These are phyloP conservation scores for Apodemia zela DNA, from an alignment of 2,888 invertebrate species.

Conservation along the genomic window DNA sequence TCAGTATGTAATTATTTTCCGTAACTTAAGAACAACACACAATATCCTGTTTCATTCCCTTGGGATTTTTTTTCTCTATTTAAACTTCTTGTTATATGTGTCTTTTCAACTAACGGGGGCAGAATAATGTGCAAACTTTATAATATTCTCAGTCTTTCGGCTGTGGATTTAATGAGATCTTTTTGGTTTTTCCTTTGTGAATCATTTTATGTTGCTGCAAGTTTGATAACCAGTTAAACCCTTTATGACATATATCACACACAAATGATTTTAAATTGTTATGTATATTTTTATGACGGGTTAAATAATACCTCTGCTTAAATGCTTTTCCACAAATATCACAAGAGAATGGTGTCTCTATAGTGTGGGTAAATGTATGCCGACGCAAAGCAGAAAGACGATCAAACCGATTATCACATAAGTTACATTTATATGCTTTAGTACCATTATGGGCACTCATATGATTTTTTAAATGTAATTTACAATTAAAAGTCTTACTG, in stretches of 20 bases:
- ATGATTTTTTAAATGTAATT: background rate
- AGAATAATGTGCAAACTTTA: background rate
- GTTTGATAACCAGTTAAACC: background rate
- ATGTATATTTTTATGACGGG: background rate
- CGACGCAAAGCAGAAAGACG: conserved; percentile 1
- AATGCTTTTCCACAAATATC: conserved; percentile 6
- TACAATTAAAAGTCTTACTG: background rate
- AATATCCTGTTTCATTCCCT: too few species aligned
- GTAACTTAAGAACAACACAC: too few species aligned
- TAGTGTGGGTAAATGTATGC: background rate
- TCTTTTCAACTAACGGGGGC: too few species aligned
- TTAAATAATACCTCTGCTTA: background rate
- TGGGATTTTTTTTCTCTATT: too few species aligned
- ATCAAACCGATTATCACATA: background rate
- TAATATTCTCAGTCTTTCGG: background rate
- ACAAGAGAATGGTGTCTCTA: conserved; percentile 12
- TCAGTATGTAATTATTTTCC: too few species aligned
- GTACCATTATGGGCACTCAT: background rate
- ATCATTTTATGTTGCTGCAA: background rate
- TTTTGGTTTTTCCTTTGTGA: background rate
- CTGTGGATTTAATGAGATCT: background rate
- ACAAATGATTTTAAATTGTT: conserved; percentile 9
- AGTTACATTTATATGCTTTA: background rate
- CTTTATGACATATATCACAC: conserved; percentile 6
- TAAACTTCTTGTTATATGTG: too few species aligned